Evolutionary conservation across 64 coral and sea anemone species (phyloP).

Genomic region (Actinia tenebrosa): DNA sequence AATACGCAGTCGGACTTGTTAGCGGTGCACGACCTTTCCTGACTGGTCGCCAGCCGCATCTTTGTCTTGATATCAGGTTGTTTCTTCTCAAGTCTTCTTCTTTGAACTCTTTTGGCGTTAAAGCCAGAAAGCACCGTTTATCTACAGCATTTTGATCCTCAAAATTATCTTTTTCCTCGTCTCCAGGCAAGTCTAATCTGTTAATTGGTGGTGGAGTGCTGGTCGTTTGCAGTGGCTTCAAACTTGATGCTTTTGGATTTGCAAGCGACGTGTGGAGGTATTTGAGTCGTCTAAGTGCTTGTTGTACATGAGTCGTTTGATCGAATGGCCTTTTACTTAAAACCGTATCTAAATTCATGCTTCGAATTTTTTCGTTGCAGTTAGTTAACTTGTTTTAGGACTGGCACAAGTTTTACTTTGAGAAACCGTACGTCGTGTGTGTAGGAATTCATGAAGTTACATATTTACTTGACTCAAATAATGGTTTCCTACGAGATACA

Average conservation of each 20-base stretch:
- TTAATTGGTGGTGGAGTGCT: background rate
- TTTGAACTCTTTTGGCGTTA: background rate
- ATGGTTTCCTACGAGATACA: slow-evolving; percentile 9
- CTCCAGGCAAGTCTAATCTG: background rate
- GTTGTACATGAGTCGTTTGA: slow-evolving; percentile 1
- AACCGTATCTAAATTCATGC: background rate
- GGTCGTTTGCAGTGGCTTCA: slow-evolving; percentile 8
- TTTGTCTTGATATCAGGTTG: background rate
- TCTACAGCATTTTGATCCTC: background rate
- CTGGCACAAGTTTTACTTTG: background rate
- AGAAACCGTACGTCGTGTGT: background rate
- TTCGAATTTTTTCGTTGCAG: background rate
- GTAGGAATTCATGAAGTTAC: slow-evolving; percentile 4
- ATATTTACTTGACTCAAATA: background rate
- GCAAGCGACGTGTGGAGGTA: slow-evolving; percentile 49
- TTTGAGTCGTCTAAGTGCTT: slow-evolving; percentile 48
- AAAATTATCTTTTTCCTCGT: background rate
- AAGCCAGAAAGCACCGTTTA: slow-evolving; percentile 11
- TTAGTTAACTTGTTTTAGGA: background rate
- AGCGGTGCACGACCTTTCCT: background rate
- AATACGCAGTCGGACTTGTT: background rate
- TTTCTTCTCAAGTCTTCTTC: background rate
- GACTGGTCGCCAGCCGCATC: background rate
- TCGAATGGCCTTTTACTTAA: background rate
- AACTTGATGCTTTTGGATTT: slow-evolving; percentile 11